Conservation (phyloP, 1,140 invertebrate genomes). For the Drosophila truncata region DNA sequence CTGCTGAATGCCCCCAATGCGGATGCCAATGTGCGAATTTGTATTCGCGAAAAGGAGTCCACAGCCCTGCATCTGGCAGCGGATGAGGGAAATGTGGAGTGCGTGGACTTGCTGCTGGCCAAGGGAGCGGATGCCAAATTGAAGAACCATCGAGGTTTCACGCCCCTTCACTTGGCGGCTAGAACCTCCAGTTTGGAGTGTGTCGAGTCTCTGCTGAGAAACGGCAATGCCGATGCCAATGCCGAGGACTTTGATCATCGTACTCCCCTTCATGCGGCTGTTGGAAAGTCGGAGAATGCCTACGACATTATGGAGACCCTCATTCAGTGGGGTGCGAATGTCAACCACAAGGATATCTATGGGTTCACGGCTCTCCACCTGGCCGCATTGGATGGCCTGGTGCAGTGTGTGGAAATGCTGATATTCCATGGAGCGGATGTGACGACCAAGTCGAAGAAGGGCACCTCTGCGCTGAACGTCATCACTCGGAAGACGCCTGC, state of each 20-base stretch:
- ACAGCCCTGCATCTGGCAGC: constrained; percentile 93
- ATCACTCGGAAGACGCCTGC: constrained; percentile 93
- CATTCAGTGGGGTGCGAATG: constrained; percentile 91
- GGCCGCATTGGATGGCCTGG: constrained; percentile 93
- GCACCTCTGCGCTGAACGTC: constrained; percentile 92
- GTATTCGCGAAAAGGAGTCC: constrained; percentile 89
- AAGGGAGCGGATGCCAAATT: constrained; percentile 90
- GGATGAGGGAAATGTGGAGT: constrained; percentile 91
- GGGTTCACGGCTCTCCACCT: constrained; percentile 96
- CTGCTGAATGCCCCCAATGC: constrained; percentile 89
- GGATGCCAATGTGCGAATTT: constrained; percentile 88
- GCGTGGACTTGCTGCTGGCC: constrained; percentile 90
- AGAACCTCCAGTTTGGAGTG: constrained; percentile 91
- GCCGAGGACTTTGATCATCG: constrained; percentile 91
- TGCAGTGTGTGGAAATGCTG: constrained; percentile 92
- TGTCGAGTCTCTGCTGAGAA: constrained; percentile 90
- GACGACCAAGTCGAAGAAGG: constrained; percentile 92
- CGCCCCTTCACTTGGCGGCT: constrained; percentile 91
- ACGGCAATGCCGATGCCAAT: constrained; percentile 90
- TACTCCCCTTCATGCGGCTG: constrained; percentile 91
- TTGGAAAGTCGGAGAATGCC: constrained; percentile 90
- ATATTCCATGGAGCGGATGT: constrained; percentile 94
- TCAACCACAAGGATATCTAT: constrained; percentile 94
- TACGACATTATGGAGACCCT: constrained; percentile 91
- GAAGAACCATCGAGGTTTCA: constrained; percentile 91